A percentile compares a stretch with the other conserved stretches of the same genome.
Conservation (phyloP, 2,888 invertebrate genomes). For the Pyrrhia umbra region DNA sequence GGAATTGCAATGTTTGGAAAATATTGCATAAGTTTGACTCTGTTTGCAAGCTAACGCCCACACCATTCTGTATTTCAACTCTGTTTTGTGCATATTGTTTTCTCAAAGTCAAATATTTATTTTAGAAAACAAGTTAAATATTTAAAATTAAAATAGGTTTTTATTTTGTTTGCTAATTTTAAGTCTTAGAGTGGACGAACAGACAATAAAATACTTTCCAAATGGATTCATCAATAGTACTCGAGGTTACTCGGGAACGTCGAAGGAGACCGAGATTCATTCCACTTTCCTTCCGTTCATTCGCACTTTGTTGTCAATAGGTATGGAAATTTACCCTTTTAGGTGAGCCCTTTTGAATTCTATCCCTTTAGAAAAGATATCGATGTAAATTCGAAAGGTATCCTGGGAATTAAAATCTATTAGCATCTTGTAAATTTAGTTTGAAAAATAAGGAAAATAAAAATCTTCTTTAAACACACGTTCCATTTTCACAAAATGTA, state of each 20-base stretch:
- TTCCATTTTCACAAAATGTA: background rate
- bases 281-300: slow-evolving; percentile 46
- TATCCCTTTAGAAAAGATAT: slow-evolving; percentile 46
- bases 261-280: slow-evolving; percentile 59
- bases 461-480: background rate
- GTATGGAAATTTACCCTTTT: slow-evolving; percentile 67
- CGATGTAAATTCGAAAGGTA: slow-evolving; percentile 48
- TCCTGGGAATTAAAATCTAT: slow-evolving; percentile 54
- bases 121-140: slow-evolving; percentile 1
- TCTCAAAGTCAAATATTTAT: slow-evolving; percentile 7
- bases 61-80: slow-evolving; percentile 25
- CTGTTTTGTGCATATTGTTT: slow-evolving; percentile 29
- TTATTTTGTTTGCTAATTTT: slow-evolving; percentile 9
- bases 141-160: slow-evolving; percentile 1
- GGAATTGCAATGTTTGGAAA: slow-evolving; percentile 42
- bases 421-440: slow-evolving; percentile 40
- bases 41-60: slow-evolving; percentile 22
- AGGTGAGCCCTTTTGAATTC: slow-evolving; percentile 48
- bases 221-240: slow-evolving; percentile 48
- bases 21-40: slow-evolving; percentile 36
- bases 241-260: slow-evolving; percentile 37
- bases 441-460: slow-evolving; percentile 4
- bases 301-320: slow-evolving; percentile 60
- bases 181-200: slow-evolving; percentile 4
- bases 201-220: slow-evolving; percentile 32